Base-by-base conservation (phyloP, 2,113 vertebrate species). In the Alexandromys fortis region DNA sequence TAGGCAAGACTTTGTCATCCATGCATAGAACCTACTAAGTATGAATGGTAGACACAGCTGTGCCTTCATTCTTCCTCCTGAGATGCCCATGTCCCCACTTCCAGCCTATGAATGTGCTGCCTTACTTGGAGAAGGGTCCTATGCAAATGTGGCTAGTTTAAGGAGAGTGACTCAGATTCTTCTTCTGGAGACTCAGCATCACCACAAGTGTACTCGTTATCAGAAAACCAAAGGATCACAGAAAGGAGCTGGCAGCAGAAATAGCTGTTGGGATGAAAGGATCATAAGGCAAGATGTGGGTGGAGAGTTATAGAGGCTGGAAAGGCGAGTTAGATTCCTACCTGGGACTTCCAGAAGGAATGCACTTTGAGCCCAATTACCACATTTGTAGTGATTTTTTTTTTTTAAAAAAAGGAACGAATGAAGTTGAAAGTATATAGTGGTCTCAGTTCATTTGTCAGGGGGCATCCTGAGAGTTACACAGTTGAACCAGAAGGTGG, bases 111-210 rank as follows among this genome's bases (percentile, higher is more conserved):
- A 72, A 55, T 89, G 52, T 75, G 63, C 52, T 63, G 68, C 38
- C 4, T 47, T 75, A 63, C 19, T 4, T 67, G 33, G 3, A 73
- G 77, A 91, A n/a, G 30, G 12, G 28, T 17, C 72, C 58, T 88
- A 49, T 70, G 52, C 10, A 90, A 87, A 49, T 47, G 28, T 58
- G 76, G 82, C 67, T 94, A 87, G n/a, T 12, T 93, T 83, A 96
- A 92, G 28, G 52, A 94, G 65, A 89, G 70, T 79, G 49, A 70
- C 5, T 17, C 26, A 38, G n/a, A 24, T 79, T 78, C 45, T 19
- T 33, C 28, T 19, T 33, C 28, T 5, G 16, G 61, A 21, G 35
- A 2, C 5, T 72, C 58, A 33, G 9, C 26, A 1, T 61, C 67
- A 78, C 55, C 89, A 90, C 47, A 35, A 38, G 22, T 28, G n/a